phyloP scores from a whole-genome alignment of 2,888 invertebrate genomes.

The Nephrotoma appendiculata region DNA sequence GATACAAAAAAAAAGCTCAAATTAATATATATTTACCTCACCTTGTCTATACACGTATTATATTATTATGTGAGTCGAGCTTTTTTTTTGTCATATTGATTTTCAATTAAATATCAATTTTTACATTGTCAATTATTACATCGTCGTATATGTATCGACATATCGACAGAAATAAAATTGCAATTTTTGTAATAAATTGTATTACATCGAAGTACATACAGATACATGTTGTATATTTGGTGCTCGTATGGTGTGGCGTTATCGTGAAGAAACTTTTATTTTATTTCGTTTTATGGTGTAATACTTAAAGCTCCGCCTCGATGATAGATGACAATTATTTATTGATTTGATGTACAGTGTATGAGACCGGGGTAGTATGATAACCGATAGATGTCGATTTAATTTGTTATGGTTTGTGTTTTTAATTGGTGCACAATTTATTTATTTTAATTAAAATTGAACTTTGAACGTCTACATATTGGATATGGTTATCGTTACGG shows the following conservation, averaged over 20 bases:
- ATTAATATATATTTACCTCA: not conserved
- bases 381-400: not conserved
- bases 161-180: not conserved
- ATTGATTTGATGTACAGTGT: not conserved
- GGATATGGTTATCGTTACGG: too few species aligned
- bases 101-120: not conserved
- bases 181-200: not conserved
- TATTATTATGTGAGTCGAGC: not conserved
- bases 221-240: not conserved
- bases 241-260: not conserved
- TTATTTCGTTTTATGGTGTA: not conserved
- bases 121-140: not conserved
- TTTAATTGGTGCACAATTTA: not conserved
- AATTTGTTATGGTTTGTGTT: not conserved
- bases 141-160: not conserved
- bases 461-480: not conserved
- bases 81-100: not conserved
- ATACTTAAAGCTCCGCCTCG: not conserved
- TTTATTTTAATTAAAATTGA: not conserved
- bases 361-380: not conserved
- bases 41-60: not conserved
- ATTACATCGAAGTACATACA: not conserved
- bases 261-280: not conserved
- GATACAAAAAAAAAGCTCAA: not conserved
- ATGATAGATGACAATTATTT: not conserved